Percentiles rank a stretch among this genome's conserved stretches.
phyloP scores from a whole-genome alignment of 2,797 vertebrate genomes.

The Mycteria americana region DNA sequence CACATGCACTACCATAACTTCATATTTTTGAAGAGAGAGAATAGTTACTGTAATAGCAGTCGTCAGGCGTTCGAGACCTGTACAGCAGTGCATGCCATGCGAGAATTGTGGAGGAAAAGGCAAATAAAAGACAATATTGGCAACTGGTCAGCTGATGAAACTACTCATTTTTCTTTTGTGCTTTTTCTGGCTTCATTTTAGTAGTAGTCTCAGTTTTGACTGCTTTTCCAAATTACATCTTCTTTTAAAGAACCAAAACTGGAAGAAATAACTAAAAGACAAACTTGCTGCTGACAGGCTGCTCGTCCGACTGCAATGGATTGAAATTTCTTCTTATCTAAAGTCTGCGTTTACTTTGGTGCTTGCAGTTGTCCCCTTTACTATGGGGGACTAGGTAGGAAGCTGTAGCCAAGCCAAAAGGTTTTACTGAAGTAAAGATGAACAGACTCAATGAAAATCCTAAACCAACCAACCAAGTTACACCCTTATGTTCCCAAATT shows the following conservation, averaged over 20 bases:
- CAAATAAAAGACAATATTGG: neutral
- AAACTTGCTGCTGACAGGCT: neutral
- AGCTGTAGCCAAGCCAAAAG: neutral
- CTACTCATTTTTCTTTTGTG: neutral
- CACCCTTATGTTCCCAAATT: neutral
- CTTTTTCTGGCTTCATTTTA: neutral
- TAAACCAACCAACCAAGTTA: neutral
- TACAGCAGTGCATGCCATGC: neutral
- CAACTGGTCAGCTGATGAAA: neutral
- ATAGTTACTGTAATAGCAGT: neutral
- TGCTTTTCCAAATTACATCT: neutral
- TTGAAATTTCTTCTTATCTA: neutral
- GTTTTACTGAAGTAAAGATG: neutral
- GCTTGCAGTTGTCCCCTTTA: neutral
- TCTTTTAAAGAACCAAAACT: neutral
- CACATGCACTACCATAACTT: neutral
- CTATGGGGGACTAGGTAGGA: neutral
- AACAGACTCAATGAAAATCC: neutral
- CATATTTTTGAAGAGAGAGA: neutral
- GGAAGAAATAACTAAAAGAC: neutral
- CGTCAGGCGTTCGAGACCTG: rapidly evolving
- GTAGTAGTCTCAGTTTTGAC: neutral
- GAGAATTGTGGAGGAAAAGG: neutral
- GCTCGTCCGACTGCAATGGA: neutral
- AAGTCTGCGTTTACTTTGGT: neutral